Conservation (phyloP, 1,140 invertebrate species). For the Cotesia typhae region DNA sequence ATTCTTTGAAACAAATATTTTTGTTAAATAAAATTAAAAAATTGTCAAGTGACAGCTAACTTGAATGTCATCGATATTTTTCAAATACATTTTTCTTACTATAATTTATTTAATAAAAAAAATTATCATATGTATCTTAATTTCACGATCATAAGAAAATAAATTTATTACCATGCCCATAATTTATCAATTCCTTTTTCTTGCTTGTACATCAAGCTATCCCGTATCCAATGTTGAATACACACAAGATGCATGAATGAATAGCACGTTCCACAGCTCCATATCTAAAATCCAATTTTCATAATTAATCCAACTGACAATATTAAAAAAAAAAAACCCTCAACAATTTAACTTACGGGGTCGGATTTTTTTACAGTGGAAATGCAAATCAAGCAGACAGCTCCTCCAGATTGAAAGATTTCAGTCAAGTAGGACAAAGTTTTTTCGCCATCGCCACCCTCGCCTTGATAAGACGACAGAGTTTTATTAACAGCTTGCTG, state of each 20-base stretch:
- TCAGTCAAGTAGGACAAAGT: constrained; percentile 79
- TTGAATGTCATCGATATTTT: too few relatives aligned
- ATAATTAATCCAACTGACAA: constrained; percentile 18
- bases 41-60: too few relatives aligned
- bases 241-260: constrained; percentile 88
- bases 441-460: constrained; percentile 65
- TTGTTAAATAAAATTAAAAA: too few relatives aligned
- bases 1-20: too few relatives aligned
- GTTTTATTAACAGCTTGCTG: constrained; percentile 54
- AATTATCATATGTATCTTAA: constrained; percentile 31
- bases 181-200: constrained; percentile 65
- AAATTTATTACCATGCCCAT: constrained; percentile 62
- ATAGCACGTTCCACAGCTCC: constrained; percentile 84
- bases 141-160: background rate
- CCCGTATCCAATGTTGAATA: constrained; percentile 92
- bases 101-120: background rate
- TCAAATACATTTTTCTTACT: background rate
- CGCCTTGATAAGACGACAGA: constrained; percentile 61
- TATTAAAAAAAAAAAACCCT: background rate
- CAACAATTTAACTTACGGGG: constrained; percentile 65
- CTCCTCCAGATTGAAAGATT: constrained; percentile 77
- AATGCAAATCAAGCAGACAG: constrained; percentile 92
- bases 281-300: constrained; percentile 71
- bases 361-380: constrained; percentile 84
- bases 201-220: constrained; percentile 79